Base-by-base conservation (phyloP, 2,888 invertebrate species). In the Litoditis marina region DNA sequence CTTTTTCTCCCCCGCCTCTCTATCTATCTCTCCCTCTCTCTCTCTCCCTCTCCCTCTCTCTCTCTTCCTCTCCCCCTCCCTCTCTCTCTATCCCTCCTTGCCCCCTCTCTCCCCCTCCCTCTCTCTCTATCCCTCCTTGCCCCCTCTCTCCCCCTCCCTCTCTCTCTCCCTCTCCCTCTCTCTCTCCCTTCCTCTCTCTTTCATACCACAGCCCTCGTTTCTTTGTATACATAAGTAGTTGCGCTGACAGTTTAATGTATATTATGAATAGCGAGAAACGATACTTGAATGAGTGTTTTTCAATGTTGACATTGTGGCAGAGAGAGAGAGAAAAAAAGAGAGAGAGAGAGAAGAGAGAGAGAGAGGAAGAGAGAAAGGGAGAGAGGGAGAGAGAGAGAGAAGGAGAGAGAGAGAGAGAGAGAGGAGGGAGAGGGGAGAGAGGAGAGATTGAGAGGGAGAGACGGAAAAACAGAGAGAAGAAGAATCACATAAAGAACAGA, bases 291-390 rank as follows among this genome's bases (percentile, higher is more conserved):
- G n/a, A n/a, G n/a, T n/a, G n/a, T n/a, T n/a, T n/a, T n/a, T n/a
- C n/a, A n/a, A n/a, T n/a, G n/a, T n/a, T n/a, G n/a, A n/a, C n/a
- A n/a, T n/a, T 19, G 42, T 19, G 42, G 19, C 5, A 42, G 42
- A 8, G 42, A 42, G 42, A 42, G 42, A 42, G 4, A 42, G 42
- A 8, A 19, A 6, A 19, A 42, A 19, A 42, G 42, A 42, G 42
- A 8, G 5, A 42, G 22, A 47, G 47, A 47, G 8, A 47, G 47
- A 47, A 53, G 13, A 53, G 53, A 19, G 36, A 53, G 7, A 42
- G 11, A 6, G 42, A 42, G 5, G 19, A 19, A 6, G 42, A 42
- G 5, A 42, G 42, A 42, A 19, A 42, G 5, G 19, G 5, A 42
- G 42, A 42, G 11, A 42, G 42, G 19, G 5, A 42, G 42, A 42